phyloP scores from a whole-genome alignment of 2,113 vertebrate species.

The Canis aureus region DNA sequence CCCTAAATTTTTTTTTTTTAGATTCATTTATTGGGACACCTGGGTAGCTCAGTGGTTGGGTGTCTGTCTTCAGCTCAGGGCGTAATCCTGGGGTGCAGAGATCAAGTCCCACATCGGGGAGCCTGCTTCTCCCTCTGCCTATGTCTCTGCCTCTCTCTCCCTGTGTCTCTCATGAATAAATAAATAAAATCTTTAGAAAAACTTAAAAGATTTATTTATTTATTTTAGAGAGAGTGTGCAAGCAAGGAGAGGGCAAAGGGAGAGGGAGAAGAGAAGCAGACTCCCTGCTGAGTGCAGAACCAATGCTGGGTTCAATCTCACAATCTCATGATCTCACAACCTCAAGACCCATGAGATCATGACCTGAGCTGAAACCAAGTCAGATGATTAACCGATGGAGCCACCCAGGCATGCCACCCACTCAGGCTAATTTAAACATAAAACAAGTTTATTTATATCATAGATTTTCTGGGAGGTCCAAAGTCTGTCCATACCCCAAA shows the following conservation, averaged over 20 bases:
- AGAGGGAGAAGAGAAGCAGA: background rate
- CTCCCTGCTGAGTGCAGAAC: background rate
- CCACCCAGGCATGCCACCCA: background rate
- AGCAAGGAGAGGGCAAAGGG: background rate
- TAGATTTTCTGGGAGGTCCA: background rate
- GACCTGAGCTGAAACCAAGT: background rate
- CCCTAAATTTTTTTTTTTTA: too few relatives aligned
- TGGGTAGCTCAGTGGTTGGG: too few relatives aligned
- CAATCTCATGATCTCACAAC: background rate
- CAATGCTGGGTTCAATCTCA: background rate
- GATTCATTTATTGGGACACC: too few relatives aligned
- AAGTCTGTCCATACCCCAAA: background rate
- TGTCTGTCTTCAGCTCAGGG: too few relatives aligned
- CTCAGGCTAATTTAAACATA: slow-evolving; percentile 39
- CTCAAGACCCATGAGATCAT: background rate
- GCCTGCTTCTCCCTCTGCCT: too few relatives aligned
- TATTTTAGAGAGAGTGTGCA: background rate
- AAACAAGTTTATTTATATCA: slow-evolving; percentile 36
- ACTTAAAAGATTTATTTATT: background rate
- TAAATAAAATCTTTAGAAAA: too few relatives aligned
- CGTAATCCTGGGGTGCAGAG: too few relatives aligned
- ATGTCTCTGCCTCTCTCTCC: too few relatives aligned
- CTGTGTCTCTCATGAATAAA: too few relatives aligned
- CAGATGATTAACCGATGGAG: background rate
- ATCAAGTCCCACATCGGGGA: too few relatives aligned